Evolutionary conservation across 2,888 invertebrate species (phyloP), one percentile per base, ranked within the genome.

Genomic region (Ornithoptera alexandrae): DNA sequence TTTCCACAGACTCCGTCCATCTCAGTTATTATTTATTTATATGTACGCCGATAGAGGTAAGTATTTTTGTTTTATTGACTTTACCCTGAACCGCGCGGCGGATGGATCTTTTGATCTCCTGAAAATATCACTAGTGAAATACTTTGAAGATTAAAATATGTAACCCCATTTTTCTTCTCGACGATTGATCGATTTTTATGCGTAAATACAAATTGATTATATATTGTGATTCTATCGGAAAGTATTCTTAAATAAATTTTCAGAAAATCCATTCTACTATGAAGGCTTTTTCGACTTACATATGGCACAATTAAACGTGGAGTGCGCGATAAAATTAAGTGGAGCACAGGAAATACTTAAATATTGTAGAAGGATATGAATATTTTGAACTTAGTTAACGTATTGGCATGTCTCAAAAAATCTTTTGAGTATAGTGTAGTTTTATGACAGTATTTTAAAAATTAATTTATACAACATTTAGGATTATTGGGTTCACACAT

Each of bases 101-200:
- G 62, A 53, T 36, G 42, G 67, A 62, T 62, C 70, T 67, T 70
- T 70, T 67, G 70, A 70, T 70, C 63, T 70, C 36, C 58, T 59
- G 42, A 67, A 70, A 64, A 70, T 70, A 70, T 60, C 67, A 67
- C 66, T 60, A 70, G 60, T 64, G 67, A 70, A 64, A 67, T 67
- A 67, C 70, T 70, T 70, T 70, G 70, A 70, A 70, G 70, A 70
- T 67, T 61, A 46, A 62, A 70, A 70, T 70, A 67, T 70, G 63
- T 70, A 63, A 64, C 56, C 64, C 46, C 56, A 57, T 70, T 67
- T 56, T 70, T 60, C 53, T 67, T 64, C 56, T 60, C 18, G 59
- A 53, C 56, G 70, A 70, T 57, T 70, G 70, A 70, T 70, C 59
- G 70, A 67, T 66, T 66, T 70, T 59, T 62, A 59, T 20, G 12